These are phyloP conservation scores for Cavia aperea DNA, from an alignment of 2,113 vertebrate species.

Conservation along the genomic window DNA sequence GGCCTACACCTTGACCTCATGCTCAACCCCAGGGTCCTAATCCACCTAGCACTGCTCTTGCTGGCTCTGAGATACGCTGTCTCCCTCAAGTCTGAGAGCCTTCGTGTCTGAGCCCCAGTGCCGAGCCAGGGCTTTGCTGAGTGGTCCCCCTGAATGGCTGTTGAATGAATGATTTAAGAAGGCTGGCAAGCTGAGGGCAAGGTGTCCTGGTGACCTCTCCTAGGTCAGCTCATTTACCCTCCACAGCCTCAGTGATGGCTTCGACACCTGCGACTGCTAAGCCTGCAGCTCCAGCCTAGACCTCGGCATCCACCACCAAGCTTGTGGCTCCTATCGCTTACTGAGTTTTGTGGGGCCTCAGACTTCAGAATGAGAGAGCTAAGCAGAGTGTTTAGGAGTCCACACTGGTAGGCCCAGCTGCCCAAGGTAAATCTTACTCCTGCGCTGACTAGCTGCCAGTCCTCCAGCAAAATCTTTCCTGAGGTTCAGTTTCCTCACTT, in stretches of 20 bases:
- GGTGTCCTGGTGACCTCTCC: neutral
- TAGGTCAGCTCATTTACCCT: neutral
- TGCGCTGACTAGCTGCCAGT: neutral
- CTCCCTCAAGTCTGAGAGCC: neutral
- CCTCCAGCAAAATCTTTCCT: neutral
- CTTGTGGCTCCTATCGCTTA: neutral
- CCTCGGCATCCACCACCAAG: neutral
- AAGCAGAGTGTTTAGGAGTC: neutral
- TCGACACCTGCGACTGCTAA: neutral
- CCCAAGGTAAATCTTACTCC: neutral
- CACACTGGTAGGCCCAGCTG: neutral
- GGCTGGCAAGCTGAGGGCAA: neutral
- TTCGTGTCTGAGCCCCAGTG: neutral
- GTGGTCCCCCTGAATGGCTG: neutral
- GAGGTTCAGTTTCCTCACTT: neutral
- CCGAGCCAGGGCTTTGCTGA: neutral
- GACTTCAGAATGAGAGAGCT: neutral
- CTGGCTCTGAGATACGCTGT: neutral
- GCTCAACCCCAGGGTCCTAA: neutral
- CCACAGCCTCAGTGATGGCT: neutral
- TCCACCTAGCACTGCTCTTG: neutral
- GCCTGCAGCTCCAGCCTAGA: neutral
- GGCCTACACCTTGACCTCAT: neutral
- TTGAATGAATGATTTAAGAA: neutral
- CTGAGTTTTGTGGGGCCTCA: neutral